phyloP scores from a whole-genome alignment of 2,113 vertebrate species.

The Sinocyclocheilus rhinocerous region DNA sequence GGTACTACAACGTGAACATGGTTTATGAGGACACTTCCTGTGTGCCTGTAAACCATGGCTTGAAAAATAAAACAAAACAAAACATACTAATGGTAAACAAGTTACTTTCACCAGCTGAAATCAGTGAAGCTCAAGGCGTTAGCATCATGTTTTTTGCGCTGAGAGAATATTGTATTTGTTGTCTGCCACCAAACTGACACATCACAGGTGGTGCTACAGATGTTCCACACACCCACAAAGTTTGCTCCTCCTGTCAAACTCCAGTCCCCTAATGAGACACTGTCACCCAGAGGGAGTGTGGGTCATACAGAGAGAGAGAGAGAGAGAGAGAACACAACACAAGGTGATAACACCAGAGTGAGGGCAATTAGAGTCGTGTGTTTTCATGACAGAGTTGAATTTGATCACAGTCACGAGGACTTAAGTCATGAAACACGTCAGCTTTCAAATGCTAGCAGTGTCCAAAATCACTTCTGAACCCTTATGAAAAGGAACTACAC shows the following conservation, averaged over 20 bases:
- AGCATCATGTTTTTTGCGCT: not conserved
- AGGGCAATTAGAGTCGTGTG: not conserved
- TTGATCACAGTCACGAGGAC: not conserved
- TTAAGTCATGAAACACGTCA: not conserved
- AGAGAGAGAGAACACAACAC: too few species aligned
- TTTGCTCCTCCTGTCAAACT: constrained; percentile 8
- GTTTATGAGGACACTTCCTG: too few species aligned
- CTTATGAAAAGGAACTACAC: too few species aligned
- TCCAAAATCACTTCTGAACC: too few species aligned
- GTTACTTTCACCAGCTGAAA: not conserved
- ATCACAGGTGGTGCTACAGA: constrained; percentile 18
- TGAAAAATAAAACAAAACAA: too few species aligned
- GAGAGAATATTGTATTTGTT: not conserved
- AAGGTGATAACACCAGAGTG: not conserved
- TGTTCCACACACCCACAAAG: constrained; percentile 16
- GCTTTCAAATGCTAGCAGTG: not conserved
- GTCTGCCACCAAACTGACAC: constrained; percentile 18
- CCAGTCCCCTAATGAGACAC: constrained; percentile 27
- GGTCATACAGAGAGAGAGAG: not conserved
- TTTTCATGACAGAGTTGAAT: too few species aligned
- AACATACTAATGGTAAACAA: not conserved
- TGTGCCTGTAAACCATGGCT: too few species aligned
- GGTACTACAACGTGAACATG: too few species aligned
- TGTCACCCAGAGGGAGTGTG: not conserved
- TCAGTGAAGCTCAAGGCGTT: not conserved